Conservation (phyloP, 2,888 invertebrate species). For the Seira ritae region DNA sequence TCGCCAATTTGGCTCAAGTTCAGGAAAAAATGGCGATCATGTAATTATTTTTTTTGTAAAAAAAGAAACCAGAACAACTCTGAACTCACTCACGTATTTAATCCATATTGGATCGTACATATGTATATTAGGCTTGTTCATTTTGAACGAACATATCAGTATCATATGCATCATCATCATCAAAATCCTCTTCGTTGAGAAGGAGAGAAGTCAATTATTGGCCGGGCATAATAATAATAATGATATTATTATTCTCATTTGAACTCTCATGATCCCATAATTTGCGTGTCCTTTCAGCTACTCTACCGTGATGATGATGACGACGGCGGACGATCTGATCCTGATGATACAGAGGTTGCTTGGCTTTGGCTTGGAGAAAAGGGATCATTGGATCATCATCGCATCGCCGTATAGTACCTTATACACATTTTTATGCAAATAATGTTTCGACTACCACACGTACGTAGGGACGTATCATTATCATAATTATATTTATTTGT, state of each 20-base stretch:
- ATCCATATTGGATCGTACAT: not conserved
- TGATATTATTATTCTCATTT: constrained; percentile 21
- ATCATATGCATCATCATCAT: constrained; percentile 27
- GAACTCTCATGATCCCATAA: constrained; percentile 56
- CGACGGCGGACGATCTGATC: not conserved
- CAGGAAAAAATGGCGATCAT: constrained; percentile 30
- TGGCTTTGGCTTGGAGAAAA: too few species aligned
- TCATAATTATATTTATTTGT: constrained; percentile 37
- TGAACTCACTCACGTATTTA: not conserved
- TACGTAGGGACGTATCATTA: not conserved
- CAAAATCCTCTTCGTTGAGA: not conserved
- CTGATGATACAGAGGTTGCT: too few species aligned
- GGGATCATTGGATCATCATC: too few species aligned
- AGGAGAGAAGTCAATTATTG: not conserved
- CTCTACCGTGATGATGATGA: not conserved
- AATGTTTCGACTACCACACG: not conserved
- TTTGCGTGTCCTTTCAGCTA: constrained; percentile 50
- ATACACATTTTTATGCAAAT: not conserved
- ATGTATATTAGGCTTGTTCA: too few species aligned
- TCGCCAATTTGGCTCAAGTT: constrained; percentile 61
- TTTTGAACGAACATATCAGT: too few species aligned
- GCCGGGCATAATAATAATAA: not conserved
- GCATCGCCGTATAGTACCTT: too few species aligned
- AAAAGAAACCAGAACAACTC: not conserved
- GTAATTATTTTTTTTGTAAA: not conserved